Base-by-base conservation (phyloP, 2,888 invertebrate genomes). In the Schizaphis graminum region DNA sequence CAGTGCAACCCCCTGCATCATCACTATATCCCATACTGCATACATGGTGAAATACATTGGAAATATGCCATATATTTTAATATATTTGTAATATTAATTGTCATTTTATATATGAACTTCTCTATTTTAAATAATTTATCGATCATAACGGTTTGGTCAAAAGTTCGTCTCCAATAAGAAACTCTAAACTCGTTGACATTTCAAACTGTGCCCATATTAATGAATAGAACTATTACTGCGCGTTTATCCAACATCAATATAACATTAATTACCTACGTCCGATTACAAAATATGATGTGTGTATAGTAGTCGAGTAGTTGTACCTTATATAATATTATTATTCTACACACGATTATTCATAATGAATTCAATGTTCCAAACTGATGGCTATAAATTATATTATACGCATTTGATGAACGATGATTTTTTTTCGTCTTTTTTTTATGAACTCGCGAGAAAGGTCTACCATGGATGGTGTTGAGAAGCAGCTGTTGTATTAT, bases 401-500 rank as follows among this genome's bases (percentile, higher is more conserved):
- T 35, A 77, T 35, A 41, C 77, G 77, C 21, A 21, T 35, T 35
- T 77, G 77, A 77, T 77, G 77, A 24, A 77, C 77, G 77, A 77
- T 41, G 61, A 57, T 61, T 35, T 77, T 35, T 35, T 77, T 26
- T 11, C 28, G 61, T 77, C 10, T 67, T 35, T 67, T 35, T 21
- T 7, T 35, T 53, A 53, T 53, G 16, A 28, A 21, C 77, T 35
- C 77, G 77, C 77, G 35, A 77, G 77, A 77, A 8, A 24, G 35
- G 35, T 77, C 77, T 35, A 77, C 35, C 26, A 26, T 91, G 57
- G 35, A 86, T 21, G 56, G n/a, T 87, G 47, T 86, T 49, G 16
- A 86, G 13, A 61, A 84, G n/a, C 86, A 86, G 56, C 57, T 92
- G 91, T 56, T 91, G 57, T 57, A 47, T 26, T 95, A 89, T 47